phyloP scores from a whole-genome alignment of 2,888 invertebrate species.

The Aphodius granarius region DNA sequence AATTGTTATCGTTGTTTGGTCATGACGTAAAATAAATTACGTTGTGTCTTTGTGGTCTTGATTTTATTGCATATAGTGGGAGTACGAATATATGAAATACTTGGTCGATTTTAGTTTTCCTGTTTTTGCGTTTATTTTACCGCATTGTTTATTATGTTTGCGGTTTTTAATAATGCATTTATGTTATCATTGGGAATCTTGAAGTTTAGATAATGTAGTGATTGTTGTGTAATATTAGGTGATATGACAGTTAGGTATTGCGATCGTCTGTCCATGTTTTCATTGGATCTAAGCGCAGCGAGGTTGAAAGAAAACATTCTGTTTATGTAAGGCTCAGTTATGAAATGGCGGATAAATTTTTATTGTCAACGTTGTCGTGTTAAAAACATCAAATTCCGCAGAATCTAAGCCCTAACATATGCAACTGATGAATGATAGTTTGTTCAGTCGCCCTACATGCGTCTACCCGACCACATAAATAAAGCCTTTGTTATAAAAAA shows the following conservation, averaged over 20 bases:
- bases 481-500: constrained; percentile 23
- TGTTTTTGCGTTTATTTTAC: not conserved
- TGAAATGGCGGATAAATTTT: constrained; percentile 54
- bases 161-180: not conserved
- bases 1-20: too few species aligned
- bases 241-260: not conserved
- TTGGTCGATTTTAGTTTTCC: too few species aligned
- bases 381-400: constrained; percentile 29
- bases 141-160: not conserved
- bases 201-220: not conserved
- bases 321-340: constrained; percentile 48
- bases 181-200: not conserved
- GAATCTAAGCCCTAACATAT: constrained; percentile 4
- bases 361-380: constrained; percentile 46
- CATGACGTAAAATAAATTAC: too few species aligned
- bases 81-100: too few species aligned
- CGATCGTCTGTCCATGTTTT: constrained; percentile 12
- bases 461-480: constrained; percentile 18
- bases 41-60: too few species aligned
- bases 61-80: too few species aligned
- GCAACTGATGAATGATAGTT: constrained; percentile 30
- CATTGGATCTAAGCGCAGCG: constrained; percentile 13
- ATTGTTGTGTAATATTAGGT: constrained; percentile 4
- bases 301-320: constrained; percentile 41
- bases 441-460: constrained; percentile 17